phyloP scores from a whole-genome alignment of 2,888 invertebrate species.

The Diarsia dahlii region DNA sequence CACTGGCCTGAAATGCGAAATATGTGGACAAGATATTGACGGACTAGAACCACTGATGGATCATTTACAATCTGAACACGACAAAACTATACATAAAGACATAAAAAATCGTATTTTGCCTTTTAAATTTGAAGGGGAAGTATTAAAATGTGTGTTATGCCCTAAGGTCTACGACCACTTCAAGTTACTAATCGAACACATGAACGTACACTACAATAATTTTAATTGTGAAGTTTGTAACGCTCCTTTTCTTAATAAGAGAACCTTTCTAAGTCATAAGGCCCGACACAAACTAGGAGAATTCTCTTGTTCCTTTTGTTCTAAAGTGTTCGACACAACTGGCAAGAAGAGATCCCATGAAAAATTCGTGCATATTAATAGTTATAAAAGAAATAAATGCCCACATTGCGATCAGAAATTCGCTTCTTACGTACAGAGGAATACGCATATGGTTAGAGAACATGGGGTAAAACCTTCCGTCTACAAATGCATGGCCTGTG shows the following conservation, averaged over 20 bases:
- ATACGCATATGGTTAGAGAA: constrained; percentile 51
- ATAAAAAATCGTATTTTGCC: constrained; percentile 61
- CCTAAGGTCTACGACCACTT: constrained; percentile 50
- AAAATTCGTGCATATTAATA: constrained; percentile 47
- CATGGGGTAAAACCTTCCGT: constrained; percentile 46
- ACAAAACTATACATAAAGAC: constrained; percentile 48
- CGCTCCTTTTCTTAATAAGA: constrained; percentile 80
- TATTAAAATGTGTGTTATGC: constrained; percentile 50
- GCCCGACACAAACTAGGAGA: constrained; percentile 55
- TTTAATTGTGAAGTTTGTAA: constrained; percentile 66
- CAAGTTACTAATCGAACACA: constrained; percentile 60
- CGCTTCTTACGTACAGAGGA: constrained; percentile 39
- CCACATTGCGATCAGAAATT: constrained; percentile 55
- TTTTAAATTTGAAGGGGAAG: constrained; percentile 58
- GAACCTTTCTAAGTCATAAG: constrained; percentile 44
- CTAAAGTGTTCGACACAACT: constrained; percentile 55
- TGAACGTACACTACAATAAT: constrained; percentile 63
- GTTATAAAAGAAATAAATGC: constrained; percentile 57
- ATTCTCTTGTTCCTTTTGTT: constrained; percentile 52
- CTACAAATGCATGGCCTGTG: constrained; percentile 57
- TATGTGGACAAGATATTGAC: constrained; percentile 47
- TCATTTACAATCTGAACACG: constrained; percentile 49
- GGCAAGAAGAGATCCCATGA: constrained; percentile 56
- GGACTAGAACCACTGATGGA: constrained; percentile 41
- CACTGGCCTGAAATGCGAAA: constrained; percentile 50